Conservation (phyloP, 1,140 invertebrate genomes). For the Drosophila murphyi region DNA sequence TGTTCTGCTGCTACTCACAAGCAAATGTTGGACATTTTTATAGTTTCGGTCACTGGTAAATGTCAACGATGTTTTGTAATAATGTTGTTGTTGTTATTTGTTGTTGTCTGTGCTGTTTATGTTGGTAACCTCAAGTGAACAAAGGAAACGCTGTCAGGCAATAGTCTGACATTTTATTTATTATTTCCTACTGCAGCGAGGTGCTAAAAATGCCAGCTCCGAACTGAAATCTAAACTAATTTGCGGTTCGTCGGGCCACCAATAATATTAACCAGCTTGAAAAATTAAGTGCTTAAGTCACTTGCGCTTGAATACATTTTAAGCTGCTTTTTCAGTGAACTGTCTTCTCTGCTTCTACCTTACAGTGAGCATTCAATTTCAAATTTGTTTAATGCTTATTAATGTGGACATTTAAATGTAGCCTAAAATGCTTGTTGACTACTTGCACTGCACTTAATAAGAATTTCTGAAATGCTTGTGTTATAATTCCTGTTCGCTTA, state of each 20-base stretch:
- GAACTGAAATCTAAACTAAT: slow-evolving; percentile 37
- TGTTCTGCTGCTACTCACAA: slow-evolving; percentile 38
- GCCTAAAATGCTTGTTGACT: slow-evolving; percentile 37
- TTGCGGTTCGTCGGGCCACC: slow-evolving; percentile 30
- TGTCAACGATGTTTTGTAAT: slow-evolving; percentile 62
- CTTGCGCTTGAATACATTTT: background rate
- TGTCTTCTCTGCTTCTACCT: background rate
- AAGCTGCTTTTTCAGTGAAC: background rate
- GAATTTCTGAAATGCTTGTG: slow-evolving; percentile 6
- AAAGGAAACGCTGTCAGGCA: slow-evolving; percentile 56
- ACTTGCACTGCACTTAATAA: slow-evolving; percentile 42
- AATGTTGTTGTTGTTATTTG: slow-evolving; percentile 21
- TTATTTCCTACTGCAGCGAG: slow-evolving; percentile 53
- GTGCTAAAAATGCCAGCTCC: slow-evolving; percentile 50
- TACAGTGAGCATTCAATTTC: slow-evolving; percentile 17
- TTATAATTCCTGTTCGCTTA: background rate
- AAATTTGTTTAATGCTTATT: slow-evolving; percentile 45
- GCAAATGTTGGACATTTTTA: slow-evolving; percentile 79
- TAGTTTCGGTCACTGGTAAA: slow-evolving; percentile 67
- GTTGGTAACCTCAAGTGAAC: slow-evolving; percentile 24
- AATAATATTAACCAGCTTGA: slow-evolving; percentile 40
- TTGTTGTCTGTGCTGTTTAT: slow-evolving; percentile 4
- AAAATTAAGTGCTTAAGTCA: slow-evolving; percentile 50
- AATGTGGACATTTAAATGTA: slow-evolving; percentile 64
- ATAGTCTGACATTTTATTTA: slow-evolving; percentile 71